Evolutionary conservation across 2,888 invertebrate species (phyloP).

Genomic region (Lasioglossum marginatum): DNA sequence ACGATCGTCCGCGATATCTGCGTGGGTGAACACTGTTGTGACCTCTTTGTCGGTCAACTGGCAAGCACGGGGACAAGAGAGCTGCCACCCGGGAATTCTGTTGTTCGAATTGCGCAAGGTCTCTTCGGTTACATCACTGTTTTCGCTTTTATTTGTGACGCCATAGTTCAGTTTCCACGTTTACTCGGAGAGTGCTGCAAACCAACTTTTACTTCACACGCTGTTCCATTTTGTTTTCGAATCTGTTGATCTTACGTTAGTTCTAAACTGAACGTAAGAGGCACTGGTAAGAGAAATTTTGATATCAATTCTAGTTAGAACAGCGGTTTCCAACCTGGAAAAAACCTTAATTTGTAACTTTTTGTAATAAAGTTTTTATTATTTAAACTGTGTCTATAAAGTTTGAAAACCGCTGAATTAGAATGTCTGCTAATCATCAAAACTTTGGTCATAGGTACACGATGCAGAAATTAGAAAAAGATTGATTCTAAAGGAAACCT

Average conservation of each 20-base stretch:
- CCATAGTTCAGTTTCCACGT: not conserved
- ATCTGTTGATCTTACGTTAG: not conserved
- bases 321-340: no score
- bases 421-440: not conserved
- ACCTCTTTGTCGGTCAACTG: slow-evolving; percentile 24
- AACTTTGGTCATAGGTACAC: not conserved
- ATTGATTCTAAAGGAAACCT: not conserved
- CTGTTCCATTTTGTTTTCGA: not conserved
- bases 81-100: not conserved
- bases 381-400: no score
- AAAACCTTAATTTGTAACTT: no score
- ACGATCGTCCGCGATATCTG: slow-evolving; percentile 15
- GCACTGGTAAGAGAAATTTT: not conserved
- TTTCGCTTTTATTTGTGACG: not conserved
- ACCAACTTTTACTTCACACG: not conserved
- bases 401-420: not conserved
- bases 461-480: not conserved
- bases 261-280: not conserved
- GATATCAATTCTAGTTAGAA: not conserved
- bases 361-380: no score
- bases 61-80: slow-evolving; percentile 7
- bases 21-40: slow-evolving; percentile 21
- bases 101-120: not conserved
- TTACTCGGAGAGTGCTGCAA: not conserved
- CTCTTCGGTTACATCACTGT: slow-evolving; percentile 16